Base-by-base conservation (phyloP, 2,113 vertebrate genomes). In the Sardina pilchardus region DNA sequence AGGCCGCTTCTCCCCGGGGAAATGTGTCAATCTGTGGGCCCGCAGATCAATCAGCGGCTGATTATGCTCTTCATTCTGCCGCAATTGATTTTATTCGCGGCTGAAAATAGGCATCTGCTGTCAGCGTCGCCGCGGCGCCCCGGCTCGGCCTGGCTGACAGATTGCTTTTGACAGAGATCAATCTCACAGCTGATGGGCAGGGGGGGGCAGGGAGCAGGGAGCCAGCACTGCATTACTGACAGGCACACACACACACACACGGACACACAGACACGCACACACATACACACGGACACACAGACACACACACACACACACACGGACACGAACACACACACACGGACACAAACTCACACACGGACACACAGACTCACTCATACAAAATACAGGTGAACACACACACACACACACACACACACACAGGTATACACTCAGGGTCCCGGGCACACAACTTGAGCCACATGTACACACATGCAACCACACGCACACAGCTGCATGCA, bases 131-230 rank as follows among this genome's bases (percentile, higher is more conserved):
- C 84, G 83, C 81, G 87, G 45, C 84, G 56, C 56, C n/a, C 56
- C 56, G 34, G 81, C 47, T 80, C 88, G 45, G 85, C 81, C 34
- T 45, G 84, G 78, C 87, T 93, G 92, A 93, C 88, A 88, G 89
- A 93, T 92, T 92, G 91, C 88, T 92, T 93, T 90, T 93, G 92
- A 93, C 92, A 93, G 91, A 90, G 92, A 93, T 93, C 92, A 93
- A 92, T 93, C 92, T 93, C 89, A 83, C 86, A 86, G 88, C 90
- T 92, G 92, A 92, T 92, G 90, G 91, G 91, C 91, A 88, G 43
- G 89, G 88, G 89, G 45, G 88, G 85, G 81, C 83, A 56, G 90
- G 91, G 87, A 91, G 87, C 86, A 87, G 82, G 71, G 89, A 88
- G 85, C 39, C 81, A 88, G 84, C 86, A 44, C 78, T 83, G 87